phyloP scores from a whole-genome alignment of 2,888 invertebrate genomes.

The Campopleginae sp. region DNA sequence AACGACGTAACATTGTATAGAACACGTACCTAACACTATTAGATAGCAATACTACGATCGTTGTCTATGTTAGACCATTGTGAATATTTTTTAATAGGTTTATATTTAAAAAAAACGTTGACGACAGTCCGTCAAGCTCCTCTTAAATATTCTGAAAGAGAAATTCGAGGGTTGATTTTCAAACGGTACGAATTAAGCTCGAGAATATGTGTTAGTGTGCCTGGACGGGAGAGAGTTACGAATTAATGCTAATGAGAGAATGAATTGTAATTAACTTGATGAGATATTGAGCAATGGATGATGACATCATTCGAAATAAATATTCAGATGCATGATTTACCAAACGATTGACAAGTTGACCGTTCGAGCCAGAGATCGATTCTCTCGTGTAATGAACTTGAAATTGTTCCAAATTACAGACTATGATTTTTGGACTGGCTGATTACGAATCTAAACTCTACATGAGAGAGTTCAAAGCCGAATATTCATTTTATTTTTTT shows the following conservation, averaged over 20 bases:
- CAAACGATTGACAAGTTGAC: neutral
- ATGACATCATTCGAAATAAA: slow-evolving; percentile 24
- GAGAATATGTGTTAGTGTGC: slow-evolving; percentile 63
- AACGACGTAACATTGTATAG: slow-evolving; percentile 70
- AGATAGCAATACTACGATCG: slow-evolving; percentile 76
- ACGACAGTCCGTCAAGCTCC: slow-evolving; percentile 64
- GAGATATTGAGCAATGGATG: slow-evolving; percentile 54
- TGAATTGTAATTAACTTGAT: slow-evolving; percentile 60
- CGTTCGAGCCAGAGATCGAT: neutral
- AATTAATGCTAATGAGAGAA: slow-evolving; percentile 52
- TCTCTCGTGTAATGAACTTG: neutral
- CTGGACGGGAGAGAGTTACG: slow-evolving; percentile 21
- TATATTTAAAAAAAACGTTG: slow-evolving; percentile 79
- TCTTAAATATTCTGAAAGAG: slow-evolving; percentile 14
- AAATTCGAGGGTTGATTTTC: slow-evolving; percentile 54
- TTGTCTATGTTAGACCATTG: slow-evolving; percentile 81
- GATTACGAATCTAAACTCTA: too few species aligned
- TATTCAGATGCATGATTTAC: neutral
- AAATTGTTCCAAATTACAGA: neutral
- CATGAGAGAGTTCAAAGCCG: too few species aligned
- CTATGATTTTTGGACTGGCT: too few species aligned
- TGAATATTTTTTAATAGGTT: slow-evolving; percentile 83
- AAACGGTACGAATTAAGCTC: slow-evolving; percentile 51
- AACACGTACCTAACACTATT: slow-evolving; percentile 64
- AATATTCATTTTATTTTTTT: too few species aligned